Base-by-base conservation (phyloP, 2,797 vertebrate genomes). In the Enteromius trimaculatus region DNA sequence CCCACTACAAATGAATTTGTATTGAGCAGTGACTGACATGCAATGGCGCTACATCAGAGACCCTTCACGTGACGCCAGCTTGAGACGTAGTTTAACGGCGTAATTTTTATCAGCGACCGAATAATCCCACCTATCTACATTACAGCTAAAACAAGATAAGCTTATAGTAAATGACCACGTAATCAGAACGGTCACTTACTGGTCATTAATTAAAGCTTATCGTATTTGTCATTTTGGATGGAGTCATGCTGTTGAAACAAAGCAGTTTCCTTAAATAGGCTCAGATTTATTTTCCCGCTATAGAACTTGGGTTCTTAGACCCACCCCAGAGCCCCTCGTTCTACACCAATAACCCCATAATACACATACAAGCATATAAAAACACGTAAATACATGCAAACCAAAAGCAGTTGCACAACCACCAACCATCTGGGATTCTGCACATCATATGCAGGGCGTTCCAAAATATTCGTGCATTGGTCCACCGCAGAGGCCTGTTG, bases 381-480 rank as follows among this genome's bases (percentile, higher is more conserved):
- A 37, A 77, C 53, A 23, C 51, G 69, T 44, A 80, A 37, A 39
- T 66, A 80, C 51, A 70, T 2, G 44, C 62, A 69, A 21, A 79
- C 31, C 37, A 64, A 44, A 23, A 64, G 19, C 14, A 47, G 58
- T 79, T 47, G 34, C 65, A 53, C 31, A 80, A 53, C 81, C 74
- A 21, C 79, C 37, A 19, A 10, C 51, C n/a, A 64, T 74, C 70
- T 70, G 75, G 69, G 71, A 71, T 26, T 84, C 62, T 80, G 81
- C 77, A 81, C 76, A 72, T 88, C 75, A 87, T 86, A 91, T 90
- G 88, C 77, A 3, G 74, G 88, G 87, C 66, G 21, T 89, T 87
- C 75, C 81, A 85, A 91, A 92, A 92, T 86, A 88, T 80, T 86
- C 60, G 85, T 85, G 88, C 89, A 70, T 91, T 88, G 87, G 81